Base-by-base conservation (phyloP, 2,888 invertebrate species). In the Myopa tessellatipennis region DNA sequence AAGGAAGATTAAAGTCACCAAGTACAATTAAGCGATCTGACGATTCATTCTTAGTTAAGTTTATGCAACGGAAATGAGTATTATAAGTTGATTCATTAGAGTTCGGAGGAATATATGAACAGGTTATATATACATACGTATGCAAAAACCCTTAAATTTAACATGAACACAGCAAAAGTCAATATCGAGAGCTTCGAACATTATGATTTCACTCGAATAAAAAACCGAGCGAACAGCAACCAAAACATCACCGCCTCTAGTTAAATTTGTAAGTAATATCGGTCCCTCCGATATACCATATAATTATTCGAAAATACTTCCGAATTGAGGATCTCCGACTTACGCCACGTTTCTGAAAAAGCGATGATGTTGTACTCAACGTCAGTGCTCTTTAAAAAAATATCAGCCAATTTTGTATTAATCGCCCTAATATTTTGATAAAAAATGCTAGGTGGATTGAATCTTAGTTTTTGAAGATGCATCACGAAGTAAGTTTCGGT, bases 31-130 rank as follows among this genome's bases (percentile, higher is more conserved):
- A 3, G 12, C 65, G 36, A 14, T 65, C 65, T 4, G 14, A 36
- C 12, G 14, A 3, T 65, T 26, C 10, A 65, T 34, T 4, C 4
- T 4, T 10, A 14, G 38, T 3, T 65, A 4, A 6, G 16, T 65
- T 65, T 38, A 65, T 36, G 16, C 65, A 65, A 16, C 36, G 36
- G 34, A 65, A 36, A 38, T 65, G 65, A 14, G 16, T 65, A 5
- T 65, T 38, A 65, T 65, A 65, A 65, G 6, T 34, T 14, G 12
- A 4, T 34, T 14, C 38, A 12, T 36, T 65, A 65, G 65, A 36
- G 4, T 65, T 65, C 65, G 65, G 36, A 14, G 65, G 65, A 65
- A 65, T 65, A 34, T 65, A 65, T 4, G 65, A 65, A 65, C 65
- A 65, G 16, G 36, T 38, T 4, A 65, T 65, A 34, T 38, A 65